Conservation (phyloP, 2,888 invertebrate species). For the Drosophila siamana region DNA sequence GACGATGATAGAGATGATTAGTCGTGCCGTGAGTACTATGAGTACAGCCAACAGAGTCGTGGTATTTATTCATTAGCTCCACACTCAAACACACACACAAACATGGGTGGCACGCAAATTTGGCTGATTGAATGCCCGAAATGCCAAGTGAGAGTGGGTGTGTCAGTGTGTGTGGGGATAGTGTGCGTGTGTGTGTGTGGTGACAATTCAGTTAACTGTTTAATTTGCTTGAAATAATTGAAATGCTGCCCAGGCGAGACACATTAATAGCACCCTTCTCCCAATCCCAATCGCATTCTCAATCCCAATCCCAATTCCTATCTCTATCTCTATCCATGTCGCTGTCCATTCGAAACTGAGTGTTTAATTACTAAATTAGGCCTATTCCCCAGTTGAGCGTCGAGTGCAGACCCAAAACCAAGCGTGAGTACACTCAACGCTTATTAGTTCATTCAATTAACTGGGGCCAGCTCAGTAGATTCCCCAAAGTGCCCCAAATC, state of each 20-base stretch:
- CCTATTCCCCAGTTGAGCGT: slow-evolving; percentile 14
- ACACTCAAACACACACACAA: slow-evolving; percentile 30
- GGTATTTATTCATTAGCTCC: slow-evolving; percentile 72
- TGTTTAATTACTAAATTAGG: slow-evolving; percentile 80
- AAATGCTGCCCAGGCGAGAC: slow-evolving; percentile 61
- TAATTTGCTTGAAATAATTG: slow-evolving; percentile 82
- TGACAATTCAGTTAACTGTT: slow-evolving; percentile 77
- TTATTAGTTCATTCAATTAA: slow-evolving; percentile 54
- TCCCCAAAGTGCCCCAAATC: slow-evolving; percentile 14
- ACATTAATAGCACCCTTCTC: slow-evolving; percentile 45
- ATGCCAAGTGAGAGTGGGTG: slow-evolving; percentile 24
- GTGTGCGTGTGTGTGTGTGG: slow-evolving; percentile 36
- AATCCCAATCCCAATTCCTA: background rate
- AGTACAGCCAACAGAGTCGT: slow-evolving; percentile 39
- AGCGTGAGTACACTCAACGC: slow-evolving; percentile 23
- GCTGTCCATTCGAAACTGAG: slow-evolving; percentile 29
- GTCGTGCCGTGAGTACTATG: slow-evolving; percentile 15
- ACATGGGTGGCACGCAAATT: slow-evolving; percentile 42
- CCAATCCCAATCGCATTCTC: background rate
- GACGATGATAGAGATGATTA: slow-evolving; percentile 23
- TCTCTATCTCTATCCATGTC: background rate
- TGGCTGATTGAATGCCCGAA: slow-evolving; percentile 66
- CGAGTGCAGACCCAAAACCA: slow-evolving; percentile 7
- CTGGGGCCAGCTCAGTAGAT: slow-evolving; percentile 7
- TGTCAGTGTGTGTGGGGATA: slow-evolving; percentile 3